Evolutionary conservation across 2,797 vertebrate genomes (phyloP).

Genomic region (Poecilia picta): DNA sequence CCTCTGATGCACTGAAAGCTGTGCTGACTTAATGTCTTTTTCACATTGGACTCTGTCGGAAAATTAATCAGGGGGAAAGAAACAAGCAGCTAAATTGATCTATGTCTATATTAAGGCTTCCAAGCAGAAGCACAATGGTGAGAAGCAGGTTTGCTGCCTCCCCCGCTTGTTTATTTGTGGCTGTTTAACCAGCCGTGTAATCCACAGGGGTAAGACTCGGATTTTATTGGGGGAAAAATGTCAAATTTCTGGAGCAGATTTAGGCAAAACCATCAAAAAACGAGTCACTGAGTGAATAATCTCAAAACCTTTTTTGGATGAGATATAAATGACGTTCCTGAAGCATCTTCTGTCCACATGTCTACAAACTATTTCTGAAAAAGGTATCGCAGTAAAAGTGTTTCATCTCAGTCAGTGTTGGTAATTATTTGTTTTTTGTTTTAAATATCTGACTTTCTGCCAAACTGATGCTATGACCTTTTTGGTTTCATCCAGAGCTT

Average conservation of each 20-base stretch:
- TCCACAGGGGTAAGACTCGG: slow-evolving; percentile 33
- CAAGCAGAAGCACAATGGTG: slow-evolving; percentile 41
- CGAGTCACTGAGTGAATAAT: too few species aligned
- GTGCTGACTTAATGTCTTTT: slow-evolving; percentile 47
- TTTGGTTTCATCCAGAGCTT: too few species aligned
- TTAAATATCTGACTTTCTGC: too few species aligned
- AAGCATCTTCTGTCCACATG: too few species aligned
- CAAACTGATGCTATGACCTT: too few species aligned
- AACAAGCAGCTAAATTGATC: slow-evolving; percentile 45
- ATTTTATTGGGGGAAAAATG: slow-evolving; percentile 1
- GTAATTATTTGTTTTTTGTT: too few species aligned
- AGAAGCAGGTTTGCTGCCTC: slow-evolving; percentile 35
- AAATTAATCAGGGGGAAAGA: slow-evolving; percentile 45
- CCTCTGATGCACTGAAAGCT: slow-evolving; percentile 10
- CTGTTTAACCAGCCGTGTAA: slow-evolving; percentile 47
- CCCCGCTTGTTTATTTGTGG: slow-evolving; percentile 45
- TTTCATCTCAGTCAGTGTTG: too few species aligned
- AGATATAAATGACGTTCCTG: too few species aligned
- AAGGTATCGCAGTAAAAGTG: too few species aligned
- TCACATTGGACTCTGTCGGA: slow-evolving; percentile 45
- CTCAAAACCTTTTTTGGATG: too few species aligned
- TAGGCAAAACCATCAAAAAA: background rate
- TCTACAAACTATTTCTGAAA: too few species aligned
- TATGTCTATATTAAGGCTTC: slow-evolving; percentile 56
- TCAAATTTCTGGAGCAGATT: slow-evolving; percentile 20